phyloP scores from a whole-genome alignment of 2,113 vertebrate species.

The Sphaerodactylus townsendi region DNA sequence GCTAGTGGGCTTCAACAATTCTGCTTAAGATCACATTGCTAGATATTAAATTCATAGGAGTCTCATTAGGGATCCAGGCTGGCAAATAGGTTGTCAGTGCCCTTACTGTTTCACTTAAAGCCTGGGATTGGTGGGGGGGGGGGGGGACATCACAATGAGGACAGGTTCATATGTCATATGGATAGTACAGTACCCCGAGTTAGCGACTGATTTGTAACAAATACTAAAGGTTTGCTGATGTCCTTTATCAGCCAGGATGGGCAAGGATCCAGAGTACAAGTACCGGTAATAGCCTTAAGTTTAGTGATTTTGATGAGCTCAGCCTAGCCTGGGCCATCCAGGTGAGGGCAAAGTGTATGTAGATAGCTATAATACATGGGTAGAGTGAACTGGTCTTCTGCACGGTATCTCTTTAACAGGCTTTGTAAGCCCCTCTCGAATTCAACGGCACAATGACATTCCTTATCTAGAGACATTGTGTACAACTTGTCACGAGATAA shows the following conservation, averaged over 20 bases:
- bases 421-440: constrained; percentile 30
- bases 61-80: too few species aligned
- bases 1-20: too few species aligned
- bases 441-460: constrained; percentile 32
- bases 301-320: too few species aligned
- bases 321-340: too few species aligned
- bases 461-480: constrained; percentile 45
- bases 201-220: too few species aligned
- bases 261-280: too few species aligned
- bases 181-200: background rate
- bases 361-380: background rate
- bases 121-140: background rate
- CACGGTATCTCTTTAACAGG: background rate
- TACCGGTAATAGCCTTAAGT: too few species aligned
- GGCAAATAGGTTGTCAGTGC: background rate
- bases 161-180: background rate
- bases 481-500: background rate
- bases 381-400: constrained; percentile 21
- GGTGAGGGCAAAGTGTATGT: background rate
- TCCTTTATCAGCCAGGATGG: too few species aligned
- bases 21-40: too few species aligned
- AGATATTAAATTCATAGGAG: too few species aligned
- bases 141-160: background rate
- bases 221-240: too few species aligned
- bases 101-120: background rate